Percentiles rank a stretch among this genome's conserved stretches.
Conservation (phyloP, 2,888 invertebrate species). For the Beris morrisii region DNA sequence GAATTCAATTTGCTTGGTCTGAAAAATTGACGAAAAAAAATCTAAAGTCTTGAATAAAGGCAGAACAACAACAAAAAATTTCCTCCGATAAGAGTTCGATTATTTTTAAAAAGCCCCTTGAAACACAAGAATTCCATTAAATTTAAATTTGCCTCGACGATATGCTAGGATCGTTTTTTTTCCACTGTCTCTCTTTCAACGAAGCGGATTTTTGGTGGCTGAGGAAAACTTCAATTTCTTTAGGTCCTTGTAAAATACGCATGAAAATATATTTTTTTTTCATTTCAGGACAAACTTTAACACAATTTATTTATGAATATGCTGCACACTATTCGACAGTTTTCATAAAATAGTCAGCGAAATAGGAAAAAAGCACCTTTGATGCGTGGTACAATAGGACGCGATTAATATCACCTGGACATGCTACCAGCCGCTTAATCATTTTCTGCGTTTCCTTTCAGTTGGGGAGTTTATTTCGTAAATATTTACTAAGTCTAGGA, state of each 20-base stretch:
- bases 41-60: no score
- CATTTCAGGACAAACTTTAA: constrained; percentile 14
- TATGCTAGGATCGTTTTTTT: constrained; percentile 1
- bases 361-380: constrained; percentile 24
- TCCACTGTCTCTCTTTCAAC: neutral
- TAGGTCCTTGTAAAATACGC: neutral
- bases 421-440: constrained; percentile 18
- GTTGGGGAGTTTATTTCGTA: constrained; percentile 6
- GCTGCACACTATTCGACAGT: constrained; percentile 32
- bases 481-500: neutral
- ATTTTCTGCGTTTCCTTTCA: constrained; percentile 7
- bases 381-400: constrained; percentile 14
- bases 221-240: neutral
- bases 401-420: constrained; percentile 23
- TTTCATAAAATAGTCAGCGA: constrained; percentile 29
- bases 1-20: no score
- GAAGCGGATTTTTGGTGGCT: no score
- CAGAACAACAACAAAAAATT: constrained; percentile 14
- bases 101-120: constrained; percentile 12
- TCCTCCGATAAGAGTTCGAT: constrained; percentile 18
- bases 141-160: constrained; percentile 17
- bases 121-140: constrained; percentile 29
- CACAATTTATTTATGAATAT: constrained; percentile 27
- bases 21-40: no score
- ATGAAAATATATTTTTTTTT: neutral